Evolutionary conservation across 2,888 invertebrate genomes (phyloP).

Genomic region (Coelogynopora nodosa): DNA sequence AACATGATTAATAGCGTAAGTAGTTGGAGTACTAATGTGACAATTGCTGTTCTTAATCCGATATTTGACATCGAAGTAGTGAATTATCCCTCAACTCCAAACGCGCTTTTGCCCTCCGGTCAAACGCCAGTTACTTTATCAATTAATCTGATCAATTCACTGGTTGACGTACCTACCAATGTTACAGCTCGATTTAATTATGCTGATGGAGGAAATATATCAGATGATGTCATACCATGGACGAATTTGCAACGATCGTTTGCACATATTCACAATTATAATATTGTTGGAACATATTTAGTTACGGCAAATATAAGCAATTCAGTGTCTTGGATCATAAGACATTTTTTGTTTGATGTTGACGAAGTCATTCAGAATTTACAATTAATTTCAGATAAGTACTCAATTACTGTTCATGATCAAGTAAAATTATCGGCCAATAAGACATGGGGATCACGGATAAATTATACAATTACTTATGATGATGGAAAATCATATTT

Average conservation of each 20-base stretch:
- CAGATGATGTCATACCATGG: not conserved
- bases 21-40: not conserved
- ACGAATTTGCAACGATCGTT: not conserved
- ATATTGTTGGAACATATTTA: not conserved
- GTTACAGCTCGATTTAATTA: not conserved
- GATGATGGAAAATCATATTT: not conserved
- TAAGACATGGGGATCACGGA: not conserved
- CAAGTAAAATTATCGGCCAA: not conserved
- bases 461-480: not conserved
- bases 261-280: not conserved
- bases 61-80: not conserved
- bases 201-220: not conserved
- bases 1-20: not conserved
- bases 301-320: not conserved
- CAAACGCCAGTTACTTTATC: not conserved
- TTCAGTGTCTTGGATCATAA: not conserved
- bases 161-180: not conserved
- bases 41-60: not conserved
- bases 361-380: not conserved
- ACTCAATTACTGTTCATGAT: not conserved
- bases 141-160: not conserved
- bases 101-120: not conserved
- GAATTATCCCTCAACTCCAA: not conserved
- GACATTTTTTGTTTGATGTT: not conserved
- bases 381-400: not conserved